Conservation (phyloP, 2,888 invertebrate species). For the Aphrophora alni region DNA sequence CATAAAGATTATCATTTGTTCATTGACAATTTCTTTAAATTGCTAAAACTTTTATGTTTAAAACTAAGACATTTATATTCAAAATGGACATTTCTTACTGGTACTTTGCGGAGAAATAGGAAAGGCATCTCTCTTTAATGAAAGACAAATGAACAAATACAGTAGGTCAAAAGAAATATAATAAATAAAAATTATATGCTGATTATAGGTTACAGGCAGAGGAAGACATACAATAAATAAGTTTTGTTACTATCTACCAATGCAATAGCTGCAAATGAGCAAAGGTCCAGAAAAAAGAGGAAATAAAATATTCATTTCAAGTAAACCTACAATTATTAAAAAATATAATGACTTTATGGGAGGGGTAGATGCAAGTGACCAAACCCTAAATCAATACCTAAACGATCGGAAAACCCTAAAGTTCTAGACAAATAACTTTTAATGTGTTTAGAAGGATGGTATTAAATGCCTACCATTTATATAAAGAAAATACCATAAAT, state of each 20-base stretch:
- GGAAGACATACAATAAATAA: not conserved
- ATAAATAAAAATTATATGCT: not conserved
- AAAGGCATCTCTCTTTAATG: not conserved
- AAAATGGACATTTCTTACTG: not conserved
- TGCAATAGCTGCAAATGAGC: not conserved
- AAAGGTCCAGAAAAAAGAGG: conserved; percentile 3
- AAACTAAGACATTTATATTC: not conserved
- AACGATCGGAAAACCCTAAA: not conserved
- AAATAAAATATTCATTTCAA: not conserved
- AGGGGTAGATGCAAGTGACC: not conserved
- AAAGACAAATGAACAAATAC: not conserved
- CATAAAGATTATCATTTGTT: not conserved
- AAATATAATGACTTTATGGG: conserved; percentile 13
- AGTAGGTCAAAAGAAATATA: not conserved
- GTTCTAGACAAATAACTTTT: conserved; percentile 17
- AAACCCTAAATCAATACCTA: not conserved
- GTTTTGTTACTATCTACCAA: not conserved
- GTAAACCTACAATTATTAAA: not conserved
- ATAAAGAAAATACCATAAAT: not conserved
- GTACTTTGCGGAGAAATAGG: not conserved
- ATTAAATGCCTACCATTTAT: too few relatives aligned
- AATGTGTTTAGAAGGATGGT: too few relatives aligned
- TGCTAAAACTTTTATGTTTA: not conserved
- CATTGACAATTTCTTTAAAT: not conserved
- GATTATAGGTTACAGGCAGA: not conserved